These are phyloP conservation scores for Calidris pugnax DNA, from an alignment of 2,113 vertebrate genomes.

Conservation along the genomic window DNA sequence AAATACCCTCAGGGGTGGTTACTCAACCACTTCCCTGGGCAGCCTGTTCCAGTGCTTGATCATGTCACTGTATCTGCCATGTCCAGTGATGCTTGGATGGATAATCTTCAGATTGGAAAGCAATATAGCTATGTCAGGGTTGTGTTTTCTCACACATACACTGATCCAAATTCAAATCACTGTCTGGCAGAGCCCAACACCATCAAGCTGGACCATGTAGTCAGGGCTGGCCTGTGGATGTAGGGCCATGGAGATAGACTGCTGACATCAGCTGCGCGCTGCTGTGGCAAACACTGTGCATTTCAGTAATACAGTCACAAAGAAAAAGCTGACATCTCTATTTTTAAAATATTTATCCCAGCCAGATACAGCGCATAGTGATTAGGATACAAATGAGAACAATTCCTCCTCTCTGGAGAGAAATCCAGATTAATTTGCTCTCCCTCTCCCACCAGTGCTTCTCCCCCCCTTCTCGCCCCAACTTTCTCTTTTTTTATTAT, in stretches of 20 bases:
- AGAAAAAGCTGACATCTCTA: background rate
- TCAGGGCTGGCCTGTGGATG: too few species aligned
- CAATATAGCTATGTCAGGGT: background rate
- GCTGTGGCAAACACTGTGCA: background rate
- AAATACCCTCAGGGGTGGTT: background rate
- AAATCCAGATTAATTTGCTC: background rate
- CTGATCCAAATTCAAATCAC: background rate
- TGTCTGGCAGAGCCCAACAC: background rate
- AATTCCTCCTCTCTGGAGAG: background rate
- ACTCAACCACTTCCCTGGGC: background rate
- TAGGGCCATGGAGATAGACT: background rate
- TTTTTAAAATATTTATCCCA: constrained; percentile 4
- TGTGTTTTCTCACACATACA: background rate
- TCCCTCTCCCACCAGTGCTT: background rate
- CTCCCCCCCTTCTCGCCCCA: too few species aligned
- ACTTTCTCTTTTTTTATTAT: background rate
- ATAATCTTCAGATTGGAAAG: background rate
- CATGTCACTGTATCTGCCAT: background rate
- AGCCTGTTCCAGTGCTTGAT: background rate
- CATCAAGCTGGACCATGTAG: too few species aligned
- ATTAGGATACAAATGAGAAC: background rate
- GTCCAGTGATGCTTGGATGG: background rate
- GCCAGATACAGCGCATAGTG: background rate
- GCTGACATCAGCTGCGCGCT: background rate
- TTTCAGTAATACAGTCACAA: background rate